Evolutionary conservation across 2,888 invertebrate genomes (phyloP).

Genomic region (Euplagia quadripunctaria): DNA sequence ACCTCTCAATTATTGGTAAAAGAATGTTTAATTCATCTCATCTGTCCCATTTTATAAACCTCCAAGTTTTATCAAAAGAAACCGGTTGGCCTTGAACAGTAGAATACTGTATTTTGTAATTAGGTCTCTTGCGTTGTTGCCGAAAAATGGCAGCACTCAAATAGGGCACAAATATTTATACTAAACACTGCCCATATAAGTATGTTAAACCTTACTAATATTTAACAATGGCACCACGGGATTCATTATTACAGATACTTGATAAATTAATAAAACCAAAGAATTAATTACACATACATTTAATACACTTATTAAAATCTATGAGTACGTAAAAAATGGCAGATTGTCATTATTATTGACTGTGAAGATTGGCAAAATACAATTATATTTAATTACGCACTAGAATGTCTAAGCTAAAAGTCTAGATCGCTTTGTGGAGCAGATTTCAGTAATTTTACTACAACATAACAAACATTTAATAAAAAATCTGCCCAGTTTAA

Average conservation of each 20-base stretch:
- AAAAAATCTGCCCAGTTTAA: not conserved
- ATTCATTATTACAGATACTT: too few relatives aligned
- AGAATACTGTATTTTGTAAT: too few relatives aligned
- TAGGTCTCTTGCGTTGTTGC: too few relatives aligned
- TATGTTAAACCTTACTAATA: not conserved
- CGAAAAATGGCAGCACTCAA: too few relatives aligned
- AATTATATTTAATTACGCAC: slow-evolving; percentile 75
- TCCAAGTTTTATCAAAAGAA: too few relatives aligned
- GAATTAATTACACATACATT: slow-evolving; percentile 76
- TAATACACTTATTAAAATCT: slow-evolving; percentile 84
- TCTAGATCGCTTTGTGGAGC: slow-evolving; percentile 60
- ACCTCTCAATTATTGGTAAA: not conserved
- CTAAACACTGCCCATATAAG: too few relatives aligned
- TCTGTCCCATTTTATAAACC: too few relatives aligned
- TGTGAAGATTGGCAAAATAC: slow-evolving; percentile 85
- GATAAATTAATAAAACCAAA: slow-evolving; percentile 46
- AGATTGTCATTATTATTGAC: slow-evolving; percentile 82
- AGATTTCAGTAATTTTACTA: slow-evolving; percentile 66
- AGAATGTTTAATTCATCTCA: too few relatives aligned
- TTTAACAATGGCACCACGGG: too few relatives aligned
- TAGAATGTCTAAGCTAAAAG: slow-evolving; percentile 73
- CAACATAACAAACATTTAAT: not conserved
- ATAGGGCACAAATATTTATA: too few relatives aligned
- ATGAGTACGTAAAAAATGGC: slow-evolving; percentile 86
- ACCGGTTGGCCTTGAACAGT: too few relatives aligned